Conservation (phyloP, 2,888 invertebrate species). For the Galerucella calmariensis region DNA sequence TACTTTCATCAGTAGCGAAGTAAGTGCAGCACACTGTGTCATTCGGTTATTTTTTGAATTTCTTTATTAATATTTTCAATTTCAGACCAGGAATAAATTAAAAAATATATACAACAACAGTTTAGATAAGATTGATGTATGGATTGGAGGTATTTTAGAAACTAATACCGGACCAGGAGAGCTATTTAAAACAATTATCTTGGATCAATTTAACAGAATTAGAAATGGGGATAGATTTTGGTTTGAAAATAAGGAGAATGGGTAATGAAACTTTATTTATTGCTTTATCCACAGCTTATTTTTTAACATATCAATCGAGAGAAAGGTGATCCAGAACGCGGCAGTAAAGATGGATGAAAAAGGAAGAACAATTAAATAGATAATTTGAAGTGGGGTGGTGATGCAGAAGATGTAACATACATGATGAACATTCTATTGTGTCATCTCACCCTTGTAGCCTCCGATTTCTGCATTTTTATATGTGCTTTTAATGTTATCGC, state of each 20-base stretch:
- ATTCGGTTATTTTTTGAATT: background rate
- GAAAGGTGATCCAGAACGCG: too few relatives aligned
- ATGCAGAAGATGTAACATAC: too few relatives aligned
- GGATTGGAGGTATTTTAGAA: constrained; percentile 71
- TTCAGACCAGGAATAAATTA: constrained; percentile 49
- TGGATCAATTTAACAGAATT: constrained; percentile 69
- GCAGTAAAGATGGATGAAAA: too few relatives aligned
- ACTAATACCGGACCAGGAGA: constrained; percentile 66
- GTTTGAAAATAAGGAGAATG: constrained; percentile 67
- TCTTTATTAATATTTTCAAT: background rate
- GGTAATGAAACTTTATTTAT: constrained; percentile 52
- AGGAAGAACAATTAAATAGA: too few relatives aligned
- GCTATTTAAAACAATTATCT: constrained; percentile 67
- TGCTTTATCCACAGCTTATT: background rate
- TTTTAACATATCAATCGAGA: too few relatives aligned
- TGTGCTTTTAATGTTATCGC: too few relatives aligned
- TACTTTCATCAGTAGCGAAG: constrained; percentile 27
- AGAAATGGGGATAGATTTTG: constrained; percentile 71
- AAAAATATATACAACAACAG: constrained; percentile 58
- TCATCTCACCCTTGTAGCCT: too few relatives aligned
- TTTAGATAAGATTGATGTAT: constrained; percentile 67
- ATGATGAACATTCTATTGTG: too few relatives aligned
- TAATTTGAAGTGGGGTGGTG: too few relatives aligned
- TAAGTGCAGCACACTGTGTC: constrained; percentile 13
- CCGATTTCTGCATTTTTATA: too few relatives aligned